These are phyloP conservation scores for Uropetala carovei DNA, from an alignment of 2,888 invertebrate genomes.

Conservation along the genomic window DNA sequence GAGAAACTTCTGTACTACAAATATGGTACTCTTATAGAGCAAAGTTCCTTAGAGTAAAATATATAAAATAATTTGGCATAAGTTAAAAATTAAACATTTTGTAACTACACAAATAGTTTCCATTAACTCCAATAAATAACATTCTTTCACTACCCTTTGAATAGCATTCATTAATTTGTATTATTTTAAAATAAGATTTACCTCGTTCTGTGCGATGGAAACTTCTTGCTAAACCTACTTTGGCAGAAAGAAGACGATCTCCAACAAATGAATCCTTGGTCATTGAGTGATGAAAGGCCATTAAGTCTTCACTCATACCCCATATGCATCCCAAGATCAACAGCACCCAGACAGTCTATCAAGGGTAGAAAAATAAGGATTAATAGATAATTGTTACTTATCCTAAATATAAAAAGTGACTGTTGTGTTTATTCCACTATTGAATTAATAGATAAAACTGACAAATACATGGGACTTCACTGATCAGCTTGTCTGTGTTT, in stretches of 20 bases:
- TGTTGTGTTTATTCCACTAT: no score
- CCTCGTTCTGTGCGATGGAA: slow-evolving; percentile 8
- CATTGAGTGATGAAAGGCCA: background rate
- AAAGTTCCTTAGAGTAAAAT: no score
- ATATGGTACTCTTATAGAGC: no score
- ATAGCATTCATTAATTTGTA: no score
- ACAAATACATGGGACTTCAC: background rate
- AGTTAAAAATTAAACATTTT: no score
- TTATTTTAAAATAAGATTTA: background rate
- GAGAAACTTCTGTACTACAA: no score
- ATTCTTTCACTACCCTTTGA: no score
- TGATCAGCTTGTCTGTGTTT: no score
- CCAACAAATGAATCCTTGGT: background rate
- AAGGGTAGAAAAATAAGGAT: background rate
- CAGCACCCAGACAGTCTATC: background rate
- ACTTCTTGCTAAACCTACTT: slow-evolving; percentile 32
- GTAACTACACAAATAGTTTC: no score
- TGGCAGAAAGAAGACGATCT: background rate
- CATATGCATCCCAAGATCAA: background rate
- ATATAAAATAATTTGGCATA: no score
- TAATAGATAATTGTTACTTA: background rate
- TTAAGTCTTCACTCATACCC: background rate
- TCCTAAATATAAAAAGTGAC: background rate
- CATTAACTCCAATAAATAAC: no score
- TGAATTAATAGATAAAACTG: no score